Base-by-base conservation (phyloP, 2,888 invertebrate genomes). In the Ichneumoninae sp. region DNA sequence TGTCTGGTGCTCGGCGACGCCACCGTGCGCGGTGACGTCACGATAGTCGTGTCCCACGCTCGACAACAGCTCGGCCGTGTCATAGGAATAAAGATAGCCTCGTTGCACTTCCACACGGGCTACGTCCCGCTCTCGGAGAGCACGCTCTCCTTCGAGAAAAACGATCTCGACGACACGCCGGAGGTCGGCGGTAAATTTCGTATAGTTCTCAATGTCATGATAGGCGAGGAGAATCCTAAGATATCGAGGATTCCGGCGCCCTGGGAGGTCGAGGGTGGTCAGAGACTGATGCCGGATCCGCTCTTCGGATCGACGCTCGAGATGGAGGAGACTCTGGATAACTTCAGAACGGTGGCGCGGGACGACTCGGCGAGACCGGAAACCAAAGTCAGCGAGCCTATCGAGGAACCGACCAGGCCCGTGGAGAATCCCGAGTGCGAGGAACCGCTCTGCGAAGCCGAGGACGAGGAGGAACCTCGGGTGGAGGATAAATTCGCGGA, bases 71-170 rank as follows among this genome's bases (percentile, higher is more conserved):
- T 97, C 66, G 97, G 97, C 22, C 96, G 97, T 71, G 96, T 96
- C 6, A 97, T 97, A 68, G 96, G 97, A 84, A 97, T 98, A 88
- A 97, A 97, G 92, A 97, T 99, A 90, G 96, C 98, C 74, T 97
- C 98, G 89, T 94, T 98, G 60, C 97, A 98, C 94, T 96, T 99
- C 90, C 97, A 99, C 93, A 97, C 98, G 7, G 98, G 98, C 70
- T 98, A 97, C 93, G 95, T 98, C 83, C 94, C 95, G 0, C 95
- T 96, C 88, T 96, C 96, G 86, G 97, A 97, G 90, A 97, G 96
- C 66, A 95, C 95, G n/a, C 94, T 98, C 76, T 96, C 95, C 83
- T 98, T 97, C 89, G 95, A 95, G 76, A 96, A 95, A 95, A 96
- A 94, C 36, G 98, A 98, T 92, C 95, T 98, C 87, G 98, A 98